Evolutionary conservation across 2,888 invertebrate genomes (phyloP), one percentile per base, ranked within the genome.

Genomic region (Lepidocyrtinus sp.): DNA sequence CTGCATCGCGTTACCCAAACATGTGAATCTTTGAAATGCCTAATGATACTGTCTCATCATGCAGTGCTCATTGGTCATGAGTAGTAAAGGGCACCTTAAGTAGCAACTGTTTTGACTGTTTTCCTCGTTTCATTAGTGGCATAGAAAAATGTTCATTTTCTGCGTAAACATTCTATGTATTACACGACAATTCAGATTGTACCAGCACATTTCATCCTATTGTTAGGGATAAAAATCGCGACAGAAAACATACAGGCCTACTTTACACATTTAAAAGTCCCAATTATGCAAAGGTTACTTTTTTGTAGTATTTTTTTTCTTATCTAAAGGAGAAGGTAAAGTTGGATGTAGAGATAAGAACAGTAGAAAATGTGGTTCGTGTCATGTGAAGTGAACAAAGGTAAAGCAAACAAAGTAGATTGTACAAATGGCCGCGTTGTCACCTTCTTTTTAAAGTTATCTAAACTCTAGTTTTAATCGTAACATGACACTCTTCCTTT

Each of bases 281-380:
- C 64, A 75, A 75, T 75, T 75, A 70, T 64, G 50, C 50, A 75
- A 75, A 75, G 75, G 75, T 75, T 75, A 75, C 63, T 46, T 26
- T n/a, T n/a, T n/a, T 68, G 24, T 36, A 19, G n/a, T 36, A 26
- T 26, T 21, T 17, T 59, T 59, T 27, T 17, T 26, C n/a, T 68
- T 59, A 55, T 59, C 59, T 50, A 15, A 15, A 69, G 69, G 69
- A 69, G 69, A 69, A 69, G 69, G 26, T 25, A 69, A 55, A 55
- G 17, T 55, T 12, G 5, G n/a, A 55, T 55, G 17, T n/a, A 17
- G 36, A 36, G 5, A 36, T 9, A 36, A 36, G 36, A 12, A 36
- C 36, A 36, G 36, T 7, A 36, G 36, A 12, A 36, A 7, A 36
- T 36, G 5, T 36, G 12, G 36, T 36, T 36, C 36, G 36, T 36